phyloP scores from a whole-genome alignment of 2,113 vertebrate genomes.

The Carassius gibelio region DNA sequence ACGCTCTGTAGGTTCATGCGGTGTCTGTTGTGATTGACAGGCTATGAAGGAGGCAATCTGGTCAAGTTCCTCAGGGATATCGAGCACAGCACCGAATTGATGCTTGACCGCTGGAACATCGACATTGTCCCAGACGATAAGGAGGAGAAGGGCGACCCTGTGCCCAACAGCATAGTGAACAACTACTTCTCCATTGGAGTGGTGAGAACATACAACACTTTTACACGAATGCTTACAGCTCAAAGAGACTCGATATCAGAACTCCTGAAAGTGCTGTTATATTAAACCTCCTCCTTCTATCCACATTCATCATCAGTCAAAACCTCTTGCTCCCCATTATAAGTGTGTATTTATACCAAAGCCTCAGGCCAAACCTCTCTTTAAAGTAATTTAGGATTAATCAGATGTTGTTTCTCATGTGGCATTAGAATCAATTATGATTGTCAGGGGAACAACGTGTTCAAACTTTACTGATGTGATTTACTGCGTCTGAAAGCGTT shows the following conservation, averaged over 20 bases:
- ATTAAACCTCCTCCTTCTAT: not conserved
- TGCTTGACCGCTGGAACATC: conserved; percentile 92
- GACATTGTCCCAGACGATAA: conserved; percentile 85
- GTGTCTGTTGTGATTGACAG: conserved; percentile 63
- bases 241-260: not conserved
- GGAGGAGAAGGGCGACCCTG: conserved; percentile 85
- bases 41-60: conserved; percentile 94
- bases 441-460: conserved; percentile 47
- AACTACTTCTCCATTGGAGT: conserved; percentile 98
- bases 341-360: conserved; percentile 3
- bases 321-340: not conserved
- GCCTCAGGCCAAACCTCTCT: conserved; percentile 27
- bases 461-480: conserved; percentile 38
- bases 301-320: not conserved
- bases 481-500: conserved; percentile 39
- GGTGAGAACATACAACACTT: conserved; percentile 75
- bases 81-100: conserved; percentile 89
- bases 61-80: conserved; percentile 93
- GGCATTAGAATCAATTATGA: conserved; percentile 50
- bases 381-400: conserved; percentile 26
- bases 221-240: not conserved
- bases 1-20: not conserved
- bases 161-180: conserved; percentile 92
- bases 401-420: conserved; percentile 34
- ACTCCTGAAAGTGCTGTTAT: not conserved